Conservation (phyloP, 2,797 vertebrate genomes). For the Sebastes reedi region DNA sequence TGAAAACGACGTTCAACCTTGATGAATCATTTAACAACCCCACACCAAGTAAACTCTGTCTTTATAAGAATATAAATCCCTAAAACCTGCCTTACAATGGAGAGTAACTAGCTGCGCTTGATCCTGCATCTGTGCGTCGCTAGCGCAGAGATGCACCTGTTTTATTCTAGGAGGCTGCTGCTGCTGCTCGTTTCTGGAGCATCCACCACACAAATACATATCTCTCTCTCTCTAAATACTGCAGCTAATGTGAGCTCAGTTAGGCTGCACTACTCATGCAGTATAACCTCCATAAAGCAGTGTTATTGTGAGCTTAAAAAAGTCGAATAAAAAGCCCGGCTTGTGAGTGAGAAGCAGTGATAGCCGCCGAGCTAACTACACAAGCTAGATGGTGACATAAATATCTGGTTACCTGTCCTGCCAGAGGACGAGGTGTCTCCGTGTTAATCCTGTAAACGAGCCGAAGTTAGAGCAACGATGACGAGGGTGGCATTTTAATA, state of each 20-base stretch:
- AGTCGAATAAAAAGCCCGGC: too few species aligned
- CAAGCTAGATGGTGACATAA: constrained; percentile 54
- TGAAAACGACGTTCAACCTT: constrained; percentile 52
- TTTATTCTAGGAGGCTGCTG: constrained; percentile 65
- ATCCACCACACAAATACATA: constrained; percentile 19
- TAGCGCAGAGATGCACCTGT: constrained; percentile 77
- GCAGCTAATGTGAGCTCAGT: not conserved
- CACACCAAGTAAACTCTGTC: not conserved
- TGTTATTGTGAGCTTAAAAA: not conserved
- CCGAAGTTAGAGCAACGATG: not conserved
- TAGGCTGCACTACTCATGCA: not conserved
- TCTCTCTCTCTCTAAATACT: not conserved
- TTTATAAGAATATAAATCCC: rapidly evolving
- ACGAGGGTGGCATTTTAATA: not conserved
- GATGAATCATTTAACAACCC: constrained; percentile 24
- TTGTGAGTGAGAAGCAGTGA: not conserved
- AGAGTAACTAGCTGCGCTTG: not conserved
- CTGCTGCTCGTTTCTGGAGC: constrained; percentile 3
- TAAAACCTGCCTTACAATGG: not conserved
- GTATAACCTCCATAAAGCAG: not conserved
- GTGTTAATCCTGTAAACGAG: not conserved
- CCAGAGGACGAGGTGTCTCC: not conserved
- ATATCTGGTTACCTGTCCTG: constrained; percentile 20
- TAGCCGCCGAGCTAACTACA: constrained; percentile 60
- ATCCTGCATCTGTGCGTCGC: constrained; percentile 15